phyloP scores from a whole-genome alignment of 2,113 vertebrate genomes.

The Sinocyclocheilus anophthalmus region DNA sequence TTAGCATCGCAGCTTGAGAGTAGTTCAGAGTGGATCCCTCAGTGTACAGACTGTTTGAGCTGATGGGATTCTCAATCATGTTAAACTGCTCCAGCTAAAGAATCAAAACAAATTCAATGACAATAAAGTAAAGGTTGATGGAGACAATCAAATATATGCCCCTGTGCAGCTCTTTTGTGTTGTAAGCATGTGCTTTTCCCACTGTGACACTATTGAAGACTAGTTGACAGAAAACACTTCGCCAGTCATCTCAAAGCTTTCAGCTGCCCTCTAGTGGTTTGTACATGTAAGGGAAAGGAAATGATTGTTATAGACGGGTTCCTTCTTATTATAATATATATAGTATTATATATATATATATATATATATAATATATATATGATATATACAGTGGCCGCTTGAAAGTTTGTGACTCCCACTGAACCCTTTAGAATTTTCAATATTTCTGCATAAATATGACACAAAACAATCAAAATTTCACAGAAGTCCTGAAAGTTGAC shows the following conservation, averaged over 20 bases:
- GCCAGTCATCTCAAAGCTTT: background rate
- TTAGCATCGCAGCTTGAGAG: conserved; percentile 97
- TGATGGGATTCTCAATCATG: conserved; percentile 96
- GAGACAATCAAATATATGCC: background rate
- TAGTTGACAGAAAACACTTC: background rate
- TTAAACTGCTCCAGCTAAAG: conserved; percentile 97
- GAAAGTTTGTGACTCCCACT: too few relatives aligned
- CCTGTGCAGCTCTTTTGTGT: background rate
- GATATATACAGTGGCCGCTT: too few relatives aligned
- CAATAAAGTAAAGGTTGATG: background rate
- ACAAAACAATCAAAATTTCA: too few relatives aligned
- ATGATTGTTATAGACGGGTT: background rate
- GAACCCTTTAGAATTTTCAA: too few relatives aligned
- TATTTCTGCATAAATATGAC: too few relatives aligned
- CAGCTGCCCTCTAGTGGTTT: conserved; percentile 12
- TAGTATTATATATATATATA: too few relatives aligned
- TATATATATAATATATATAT: too few relatives aligned
- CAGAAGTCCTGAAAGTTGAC: too few relatives aligned
- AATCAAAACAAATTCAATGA: conserved; percentile 29
- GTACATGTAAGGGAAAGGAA: background rate
- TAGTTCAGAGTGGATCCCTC: conserved; percentile 94
- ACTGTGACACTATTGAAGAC: background rate
- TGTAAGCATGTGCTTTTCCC: background rate
- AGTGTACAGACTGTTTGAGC: conserved; percentile 78
- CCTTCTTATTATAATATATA: too few relatives aligned